Conservation (phyloP, 1,140 invertebrate genomes). For the Drosophila busckii region DNA sequence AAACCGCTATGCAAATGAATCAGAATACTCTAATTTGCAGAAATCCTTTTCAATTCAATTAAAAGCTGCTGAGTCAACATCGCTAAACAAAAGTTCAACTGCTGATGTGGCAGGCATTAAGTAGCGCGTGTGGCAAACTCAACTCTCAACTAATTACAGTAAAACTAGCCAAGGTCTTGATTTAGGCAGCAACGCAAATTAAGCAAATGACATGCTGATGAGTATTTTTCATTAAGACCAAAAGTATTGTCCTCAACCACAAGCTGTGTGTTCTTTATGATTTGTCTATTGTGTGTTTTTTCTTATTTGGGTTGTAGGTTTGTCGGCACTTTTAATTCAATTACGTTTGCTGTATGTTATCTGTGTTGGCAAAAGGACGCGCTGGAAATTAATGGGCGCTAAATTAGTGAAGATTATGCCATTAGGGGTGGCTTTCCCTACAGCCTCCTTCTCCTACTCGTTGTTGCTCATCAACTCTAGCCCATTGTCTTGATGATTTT, state of each 20-base stretch:
- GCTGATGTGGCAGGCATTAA: constrained; percentile 42
- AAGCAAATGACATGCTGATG: constrained; percentile 64
- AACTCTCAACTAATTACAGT: constrained; percentile 61
- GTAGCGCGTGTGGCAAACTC: constrained; percentile 24
- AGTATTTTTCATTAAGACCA: too few species aligned
- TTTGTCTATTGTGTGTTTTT: neutral
- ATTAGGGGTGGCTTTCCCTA: constrained; percentile 50
- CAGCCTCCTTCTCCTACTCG: constrained; percentile 15
- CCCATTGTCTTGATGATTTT: constrained; percentile 67
- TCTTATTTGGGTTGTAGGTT: constrained; percentile 6
- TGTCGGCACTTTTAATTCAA: constrained; percentile 72
- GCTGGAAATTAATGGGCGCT: constrained; percentile 76
- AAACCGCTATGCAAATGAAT: too few species aligned
- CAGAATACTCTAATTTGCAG: too few species aligned
- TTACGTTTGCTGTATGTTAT: constrained; percentile 40
- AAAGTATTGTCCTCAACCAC: constrained; percentile 35
- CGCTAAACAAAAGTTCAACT: constrained; percentile 37
- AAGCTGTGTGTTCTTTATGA: constrained; percentile 52
- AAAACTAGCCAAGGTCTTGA: constrained; percentile 29
- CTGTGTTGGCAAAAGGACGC: constrained; percentile 10
- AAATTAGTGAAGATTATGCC: constrained; percentile 77
- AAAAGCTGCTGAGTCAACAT: constrained; percentile 63
- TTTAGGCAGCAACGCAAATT: constrained; percentile 49
- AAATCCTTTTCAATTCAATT: constrained; percentile 76
- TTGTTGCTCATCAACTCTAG: constrained; percentile 54